Evolutionary conservation across 2,888 invertebrate genomes (phyloP).

Genomic region (Trissoscelio sp.): DNA sequence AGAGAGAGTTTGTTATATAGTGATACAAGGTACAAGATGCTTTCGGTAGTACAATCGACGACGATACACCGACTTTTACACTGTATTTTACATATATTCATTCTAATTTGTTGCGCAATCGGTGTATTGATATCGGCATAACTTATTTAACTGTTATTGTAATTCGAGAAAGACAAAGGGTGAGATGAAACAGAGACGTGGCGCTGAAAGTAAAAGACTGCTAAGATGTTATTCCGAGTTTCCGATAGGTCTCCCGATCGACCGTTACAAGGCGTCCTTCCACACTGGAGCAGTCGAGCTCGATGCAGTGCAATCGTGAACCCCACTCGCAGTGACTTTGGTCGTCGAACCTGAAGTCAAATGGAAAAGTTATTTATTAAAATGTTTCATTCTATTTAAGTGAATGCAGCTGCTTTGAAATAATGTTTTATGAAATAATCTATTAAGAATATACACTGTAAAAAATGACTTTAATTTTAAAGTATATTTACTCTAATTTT

Average conservation of each 20-base stretch:
- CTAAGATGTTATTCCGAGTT: constrained; percentile 79
- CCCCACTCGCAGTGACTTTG: constrained; percentile 85
- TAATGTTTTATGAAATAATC: too few species aligned
- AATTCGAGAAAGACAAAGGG: constrained; percentile 33
- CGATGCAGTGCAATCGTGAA: constrained; percentile 84
- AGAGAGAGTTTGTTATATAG: constrained; percentile 5
- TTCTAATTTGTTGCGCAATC: constrained; percentile 48
- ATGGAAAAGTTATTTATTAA: too few species aligned
- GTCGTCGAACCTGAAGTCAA: constrained; percentile 79
- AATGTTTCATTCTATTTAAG: too few species aligned
- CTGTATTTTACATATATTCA: constrained; percentile 9
- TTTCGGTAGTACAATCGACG: background rate
- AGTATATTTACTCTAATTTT: too few species aligned
- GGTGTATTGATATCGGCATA: constrained; percentile 18
- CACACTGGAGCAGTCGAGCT: constrained; percentile 84
- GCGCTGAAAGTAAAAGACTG: constrained; percentile 16
- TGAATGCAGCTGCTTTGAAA: too few species aligned
- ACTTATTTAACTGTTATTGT: constrained; percentile 26
- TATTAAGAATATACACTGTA: too few species aligned
- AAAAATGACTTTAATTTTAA: too few species aligned
- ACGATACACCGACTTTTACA: background rate
- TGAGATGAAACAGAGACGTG: constrained; percentile 21
- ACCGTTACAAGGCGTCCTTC: constrained; percentile 84
- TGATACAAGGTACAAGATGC: constrained; percentile 3
- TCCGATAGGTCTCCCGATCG: constrained; percentile 84